Evolutionary conservation across 2,797 vertebrate genomes (phyloP).

Genomic region (Paramormyrops hopkinsi): DNA sequence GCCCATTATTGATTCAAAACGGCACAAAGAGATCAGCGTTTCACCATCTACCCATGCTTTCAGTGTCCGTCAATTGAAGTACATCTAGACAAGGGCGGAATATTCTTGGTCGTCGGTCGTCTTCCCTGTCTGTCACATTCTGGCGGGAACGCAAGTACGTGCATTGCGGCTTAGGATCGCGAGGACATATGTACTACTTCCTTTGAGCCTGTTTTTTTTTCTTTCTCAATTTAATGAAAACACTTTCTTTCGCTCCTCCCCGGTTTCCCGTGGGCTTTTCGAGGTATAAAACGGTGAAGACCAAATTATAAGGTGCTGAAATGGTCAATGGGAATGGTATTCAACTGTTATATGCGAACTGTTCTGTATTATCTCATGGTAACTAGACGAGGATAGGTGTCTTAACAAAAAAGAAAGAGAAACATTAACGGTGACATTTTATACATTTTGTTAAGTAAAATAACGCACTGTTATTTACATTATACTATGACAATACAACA

Average conservation of each 20-base stretch:
- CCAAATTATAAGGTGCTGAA: neutral
- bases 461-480: neutral
- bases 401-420: neutral
- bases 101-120: neutral
- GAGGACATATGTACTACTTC: neutral
- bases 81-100: neutral
- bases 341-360: neutral
- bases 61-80: neutral
- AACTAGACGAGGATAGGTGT: neutral
- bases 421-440: neutral
- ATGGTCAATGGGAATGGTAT: neutral
- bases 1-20: neutral
- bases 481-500: neutral
- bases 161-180: neutral
- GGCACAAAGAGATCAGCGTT: neutral
- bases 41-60: neutral
- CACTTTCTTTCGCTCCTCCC: neutral
- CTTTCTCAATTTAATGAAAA: neutral
- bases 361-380: neutral
- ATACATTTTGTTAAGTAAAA: neutral
- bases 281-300: neutral
- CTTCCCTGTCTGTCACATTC: neutral
- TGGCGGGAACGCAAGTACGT: neutral
- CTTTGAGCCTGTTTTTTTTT: neutral
- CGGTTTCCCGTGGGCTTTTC: neutral